Evolutionary conservation across 1,140 invertebrate genomes (phyloP).

Genomic region (Druon quercuslanigerum): DNA sequence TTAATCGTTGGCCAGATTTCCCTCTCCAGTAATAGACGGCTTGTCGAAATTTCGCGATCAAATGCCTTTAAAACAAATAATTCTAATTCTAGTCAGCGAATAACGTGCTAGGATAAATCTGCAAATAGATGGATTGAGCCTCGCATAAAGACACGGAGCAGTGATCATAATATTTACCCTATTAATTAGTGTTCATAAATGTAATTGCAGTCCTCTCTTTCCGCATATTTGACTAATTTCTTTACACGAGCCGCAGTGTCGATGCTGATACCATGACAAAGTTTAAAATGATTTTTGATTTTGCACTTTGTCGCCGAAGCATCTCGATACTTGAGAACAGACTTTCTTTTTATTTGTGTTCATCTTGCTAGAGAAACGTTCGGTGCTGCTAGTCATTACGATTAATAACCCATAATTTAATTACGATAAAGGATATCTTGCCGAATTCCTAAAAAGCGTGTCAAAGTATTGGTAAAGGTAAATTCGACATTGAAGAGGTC

Average conservation of each 20-base stretch:
- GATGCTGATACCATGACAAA: neutral
- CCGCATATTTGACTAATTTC: conserved; percentile 9
- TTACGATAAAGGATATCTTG: conserved; percentile 1
- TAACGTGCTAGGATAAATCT: conserved; percentile 12
- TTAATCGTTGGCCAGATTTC: conserved; percentile 98
- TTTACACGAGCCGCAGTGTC: neutral
- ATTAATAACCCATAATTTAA: neutral
- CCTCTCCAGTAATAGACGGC: conserved; percentile 77
- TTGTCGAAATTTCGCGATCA: conserved; percentile 14
- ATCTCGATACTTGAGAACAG: neutral
- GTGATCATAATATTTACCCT: conserved; percentile 7
- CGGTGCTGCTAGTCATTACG: conserved; percentile 26
- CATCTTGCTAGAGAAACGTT: conserved; percentile 11
- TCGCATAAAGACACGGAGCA: conserved; percentile 27
- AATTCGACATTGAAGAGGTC: too few species aligned
- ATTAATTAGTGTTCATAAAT: conserved; percentile 23
- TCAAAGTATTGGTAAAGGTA: conserved; percentile 9
- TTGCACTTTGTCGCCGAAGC: conserved; percentile 1
- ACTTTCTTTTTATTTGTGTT: neutral
- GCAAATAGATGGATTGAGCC: conserved; percentile 14
- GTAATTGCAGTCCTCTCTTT: conserved; percentile 14
- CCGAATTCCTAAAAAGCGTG: conserved; percentile 1
- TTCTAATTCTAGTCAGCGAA: conserved; percentile 49
- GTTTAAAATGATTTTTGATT: neutral
- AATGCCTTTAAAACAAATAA: conserved; percentile 39